Percentiles rank a stretch among this genome's conserved stretches.
Evolutionary conservation across 2,888 invertebrate genomes (phyloP).

Genomic region (Syrphus vitripennis): DNA sequence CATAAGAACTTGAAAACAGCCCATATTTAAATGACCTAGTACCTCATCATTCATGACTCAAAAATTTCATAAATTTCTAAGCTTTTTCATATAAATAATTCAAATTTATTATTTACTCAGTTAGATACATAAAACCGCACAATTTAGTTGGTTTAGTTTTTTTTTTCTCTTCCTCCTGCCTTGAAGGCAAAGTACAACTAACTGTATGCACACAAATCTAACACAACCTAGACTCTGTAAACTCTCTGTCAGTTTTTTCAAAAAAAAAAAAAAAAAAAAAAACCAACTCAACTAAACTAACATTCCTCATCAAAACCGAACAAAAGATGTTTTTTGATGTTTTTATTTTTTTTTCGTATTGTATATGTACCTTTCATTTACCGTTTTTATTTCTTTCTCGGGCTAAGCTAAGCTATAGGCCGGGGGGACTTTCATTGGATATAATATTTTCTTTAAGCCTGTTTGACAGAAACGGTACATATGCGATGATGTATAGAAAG

Average conservation of each 20-base stretch:
- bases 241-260: slow-evolving; percentile 1
- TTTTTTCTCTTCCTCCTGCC: not conserved
- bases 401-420: not conserved
- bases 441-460: slow-evolving; percentile 40
- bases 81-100: not conserved
- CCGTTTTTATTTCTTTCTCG: slow-evolving; percentile 9
- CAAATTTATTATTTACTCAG: slow-evolving; percentile 11
- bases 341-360: not conserved
- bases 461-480: slow-evolving; percentile 48
- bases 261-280: not conserved
- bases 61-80: not conserved
- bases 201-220: not conserved
- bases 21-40: not conserved
- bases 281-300: no score
- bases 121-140: not conserved
- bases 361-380: slow-evolving; percentile 11
- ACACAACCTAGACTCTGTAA: slow-evolving; percentile 33
- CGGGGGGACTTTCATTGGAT: not conserved
- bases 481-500: not conserved
- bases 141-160: not conserved
- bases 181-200: slow-evolving; percentile 18
- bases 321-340: slow-evolving; percentile 50
- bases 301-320: slow-evolving; percentile 41
- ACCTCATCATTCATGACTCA: not conserved
- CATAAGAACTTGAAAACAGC: not conserved